A percentile compares a stretch with the other conserved stretches of the same genome.
Evolutionary conservation across 2,113 vertebrate genomes (phyloP).

Genomic region (Laterallus jamaicensis): DNA sequence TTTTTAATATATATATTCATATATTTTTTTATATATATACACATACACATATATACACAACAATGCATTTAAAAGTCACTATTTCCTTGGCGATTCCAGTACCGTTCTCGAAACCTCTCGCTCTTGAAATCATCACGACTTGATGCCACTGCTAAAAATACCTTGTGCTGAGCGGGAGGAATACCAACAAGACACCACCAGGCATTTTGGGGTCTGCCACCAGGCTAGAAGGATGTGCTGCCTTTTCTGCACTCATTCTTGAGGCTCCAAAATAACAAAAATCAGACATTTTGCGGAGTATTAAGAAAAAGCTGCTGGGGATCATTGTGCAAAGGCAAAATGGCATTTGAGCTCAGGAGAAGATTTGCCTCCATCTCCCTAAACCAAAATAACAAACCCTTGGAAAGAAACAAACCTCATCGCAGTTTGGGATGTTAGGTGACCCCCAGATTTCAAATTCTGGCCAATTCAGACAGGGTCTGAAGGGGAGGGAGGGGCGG

Average conservation of each 20-base stretch:
- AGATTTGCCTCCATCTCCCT: neutral
- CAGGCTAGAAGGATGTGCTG: neutral
- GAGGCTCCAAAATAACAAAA: neutral
- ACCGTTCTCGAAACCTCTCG: neutral
- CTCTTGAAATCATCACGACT: slow-evolving; percentile 18
- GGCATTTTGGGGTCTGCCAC: neutral
- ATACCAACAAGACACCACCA: neutral
- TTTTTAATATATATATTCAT: slow-evolving; percentile 53
- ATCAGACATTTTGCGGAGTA: neutral
- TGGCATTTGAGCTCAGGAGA: neutral
- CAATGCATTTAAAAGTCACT: neutral
- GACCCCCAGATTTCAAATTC: neutral
- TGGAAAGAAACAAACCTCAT: neutral
- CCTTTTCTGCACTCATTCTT: neutral
- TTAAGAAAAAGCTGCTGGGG: neutral
- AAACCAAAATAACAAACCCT: neutral
- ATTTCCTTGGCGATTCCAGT: neutral
- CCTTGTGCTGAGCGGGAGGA: neutral
- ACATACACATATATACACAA: slow-evolving; percentile 55
- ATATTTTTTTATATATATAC: slow-evolving; percentile 2
- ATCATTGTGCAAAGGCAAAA: neutral
- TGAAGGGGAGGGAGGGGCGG: neutral
- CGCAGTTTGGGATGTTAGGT: rapidly evolving
- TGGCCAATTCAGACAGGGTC: rapidly evolving
- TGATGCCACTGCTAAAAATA: slow-evolving; percentile 25